Evolutionary conservation across 1,140 invertebrate species (phyloP).

Genomic region (Calliphora vicina): DNA sequence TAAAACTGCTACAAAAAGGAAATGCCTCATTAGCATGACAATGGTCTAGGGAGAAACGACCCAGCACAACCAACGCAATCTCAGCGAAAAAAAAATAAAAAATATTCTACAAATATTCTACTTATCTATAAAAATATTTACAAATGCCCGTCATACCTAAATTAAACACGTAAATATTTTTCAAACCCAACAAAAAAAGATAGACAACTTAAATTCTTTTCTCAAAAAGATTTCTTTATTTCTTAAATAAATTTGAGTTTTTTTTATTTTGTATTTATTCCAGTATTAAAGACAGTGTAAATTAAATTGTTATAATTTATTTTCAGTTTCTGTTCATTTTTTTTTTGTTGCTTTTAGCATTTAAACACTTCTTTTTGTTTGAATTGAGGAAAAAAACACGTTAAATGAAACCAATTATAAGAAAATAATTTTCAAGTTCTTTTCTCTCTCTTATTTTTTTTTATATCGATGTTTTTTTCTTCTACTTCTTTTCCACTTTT

Average conservation of each 20-base stretch:
- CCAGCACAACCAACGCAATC: too few species aligned
- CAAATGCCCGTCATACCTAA: neutral
- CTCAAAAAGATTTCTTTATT: neutral
- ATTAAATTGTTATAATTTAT: neutral
- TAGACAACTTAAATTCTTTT: too few species aligned
- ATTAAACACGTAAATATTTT: neutral
- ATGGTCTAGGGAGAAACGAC: neutral
- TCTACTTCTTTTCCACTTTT: neutral
- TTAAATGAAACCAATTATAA: neutral
- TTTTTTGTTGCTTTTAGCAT: neutral
- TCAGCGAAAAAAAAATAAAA: too few species aligned
- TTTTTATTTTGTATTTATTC: too few species aligned
- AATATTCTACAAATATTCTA: too few species aligned
- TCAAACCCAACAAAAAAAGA: too few species aligned
- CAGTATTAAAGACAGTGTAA: neutral
- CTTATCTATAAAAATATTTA: neutral
- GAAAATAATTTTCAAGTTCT: neutral
- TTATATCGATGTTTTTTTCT: neutral
- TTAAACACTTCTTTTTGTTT: neutral
- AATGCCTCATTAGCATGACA: conserved; percentile 38
- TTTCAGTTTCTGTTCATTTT: neutral
- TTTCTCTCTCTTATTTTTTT: too few species aligned
- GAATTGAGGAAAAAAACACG: neutral
- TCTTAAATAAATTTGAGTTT: neutral
- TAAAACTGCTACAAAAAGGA: conserved; percentile 11